A percentile compares a stretch with the other conserved stretches of the same genome.
Conservation (phyloP, 2,888 invertebrate species). For the Smittia sp. region DNA sequence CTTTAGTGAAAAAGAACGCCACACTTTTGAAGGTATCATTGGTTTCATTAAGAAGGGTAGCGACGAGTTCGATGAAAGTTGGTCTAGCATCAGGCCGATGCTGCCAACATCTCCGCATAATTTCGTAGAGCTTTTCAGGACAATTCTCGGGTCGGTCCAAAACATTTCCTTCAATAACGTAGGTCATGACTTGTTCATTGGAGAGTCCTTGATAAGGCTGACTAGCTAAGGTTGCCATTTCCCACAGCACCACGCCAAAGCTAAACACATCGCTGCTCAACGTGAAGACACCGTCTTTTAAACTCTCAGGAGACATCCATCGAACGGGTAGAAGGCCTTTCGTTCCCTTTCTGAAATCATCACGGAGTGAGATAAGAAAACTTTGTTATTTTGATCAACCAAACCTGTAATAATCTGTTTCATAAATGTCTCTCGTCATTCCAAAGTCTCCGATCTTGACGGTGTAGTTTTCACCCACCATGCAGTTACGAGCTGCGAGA, state of each 20-base stretch:
- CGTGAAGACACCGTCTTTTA: conserved; percentile 90
- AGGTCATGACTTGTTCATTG: conserved; percentile 88
- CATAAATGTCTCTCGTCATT: conserved; percentile 92
- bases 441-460: conserved; percentile 94
- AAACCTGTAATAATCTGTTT: conserved; percentile 90
- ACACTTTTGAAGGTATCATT: conserved; percentile 59
- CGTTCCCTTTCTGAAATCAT: conserved; percentile 36
- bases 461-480: conserved; percentile 86
- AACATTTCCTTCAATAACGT: conserved; percentile 85
- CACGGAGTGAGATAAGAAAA: too few relatives aligned
- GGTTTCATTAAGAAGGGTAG: conserved; percentile 66
- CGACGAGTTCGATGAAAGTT: conserved; percentile 78
- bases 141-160: conserved; percentile 97
- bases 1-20: conserved; percentile 64
- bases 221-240: conserved; percentile 96
- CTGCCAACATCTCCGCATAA: conserved; percentile 93
- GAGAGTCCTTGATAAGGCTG: conserved; percentile 89
- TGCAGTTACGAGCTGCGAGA: conserved; percentile 91
- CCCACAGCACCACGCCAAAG: conserved; percentile 96
- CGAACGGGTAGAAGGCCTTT: conserved; percentile 75
- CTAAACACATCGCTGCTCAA: conserved; percentile 88
- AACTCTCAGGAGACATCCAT: conserved; percentile 97
- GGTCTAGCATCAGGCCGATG: conserved; percentile 77
- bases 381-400: conserved; percentile 65
- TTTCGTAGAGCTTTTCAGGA: conserved; percentile 82